Conservation (phyloP, 2,888 invertebrate species). For the Tribolium freemani region DNA sequence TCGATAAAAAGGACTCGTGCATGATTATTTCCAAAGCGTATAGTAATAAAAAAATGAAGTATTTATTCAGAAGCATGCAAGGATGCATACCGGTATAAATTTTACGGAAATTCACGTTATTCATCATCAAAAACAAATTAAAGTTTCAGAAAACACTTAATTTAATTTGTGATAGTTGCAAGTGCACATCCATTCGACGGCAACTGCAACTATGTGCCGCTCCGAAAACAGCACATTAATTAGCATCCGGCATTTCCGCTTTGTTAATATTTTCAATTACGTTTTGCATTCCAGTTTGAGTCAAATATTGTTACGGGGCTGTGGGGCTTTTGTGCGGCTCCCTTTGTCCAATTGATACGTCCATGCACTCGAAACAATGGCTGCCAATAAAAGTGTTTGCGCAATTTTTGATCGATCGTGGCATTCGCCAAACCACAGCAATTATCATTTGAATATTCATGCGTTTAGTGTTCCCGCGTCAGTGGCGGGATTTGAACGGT, state of each 20-base stretch:
- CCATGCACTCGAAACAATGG: constrained; percentile 20
- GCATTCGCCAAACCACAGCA: constrained; percentile 1
- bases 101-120: too few relatives aligned
- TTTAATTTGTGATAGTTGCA: too few relatives aligned
- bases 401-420: constrained; percentile 21
- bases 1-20: too few relatives aligned
- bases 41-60: too few relatives aligned
- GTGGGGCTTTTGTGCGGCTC: constrained; percentile 20
- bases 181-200: not conserved
- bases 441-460: constrained; percentile 33
- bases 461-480: constrained; percentile 4
- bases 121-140: too few relatives aligned
- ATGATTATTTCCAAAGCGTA: too few relatives aligned
- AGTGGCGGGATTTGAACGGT: constrained; percentile 46
- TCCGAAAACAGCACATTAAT: constrained; percentile 19
- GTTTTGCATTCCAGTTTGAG: constrained; percentile 28
- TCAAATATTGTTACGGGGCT: constrained; percentile 17
- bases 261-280: constrained; percentile 33
- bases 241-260: constrained; percentile 22
- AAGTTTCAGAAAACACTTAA: too few relatives aligned
- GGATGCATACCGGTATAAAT: too few relatives aligned
- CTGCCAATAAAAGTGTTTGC: constrained; percentile 5
- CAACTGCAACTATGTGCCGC: not conserved
- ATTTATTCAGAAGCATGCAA: too few relatives aligned
- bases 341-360: constrained; percentile 24